phyloP scores from a whole-genome alignment of 1,140 invertebrate genomes.

The Choristoneura fumiferana region DNA sequence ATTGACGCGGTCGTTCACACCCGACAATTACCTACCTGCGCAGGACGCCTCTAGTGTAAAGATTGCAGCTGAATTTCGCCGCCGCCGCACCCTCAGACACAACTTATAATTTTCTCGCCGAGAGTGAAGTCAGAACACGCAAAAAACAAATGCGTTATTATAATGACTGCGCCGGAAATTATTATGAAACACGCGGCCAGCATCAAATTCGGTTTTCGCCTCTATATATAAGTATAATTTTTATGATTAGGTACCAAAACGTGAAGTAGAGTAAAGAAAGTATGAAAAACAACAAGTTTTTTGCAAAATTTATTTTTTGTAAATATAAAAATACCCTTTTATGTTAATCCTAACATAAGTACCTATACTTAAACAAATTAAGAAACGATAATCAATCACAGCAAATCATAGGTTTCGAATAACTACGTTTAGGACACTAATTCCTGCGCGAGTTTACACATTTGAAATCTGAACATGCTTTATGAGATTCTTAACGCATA shows the following conservation, averaged over 20 bases:
- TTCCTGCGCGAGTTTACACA: background rate
- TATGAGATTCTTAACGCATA: conserved; percentile 4
- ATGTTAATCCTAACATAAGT: background rate
- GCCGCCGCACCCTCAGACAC: conserved; percentile 32
- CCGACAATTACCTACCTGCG: conserved; percentile 37
- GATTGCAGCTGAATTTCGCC: conserved; percentile 46
- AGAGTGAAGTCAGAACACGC: conserved; percentile 35
- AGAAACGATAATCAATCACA: conserved; percentile 14
- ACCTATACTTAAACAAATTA: conserved; percentile 9
- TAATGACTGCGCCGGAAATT: background rate
- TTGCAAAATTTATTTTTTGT: conserved; percentile 8
- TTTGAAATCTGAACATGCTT: background rate
- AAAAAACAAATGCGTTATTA: conserved; percentile 33
- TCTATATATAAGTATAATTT: too few relatives aligned
- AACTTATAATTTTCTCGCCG: conserved; percentile 58
- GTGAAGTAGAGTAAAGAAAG: background rate
- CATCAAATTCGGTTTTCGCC: background rate
- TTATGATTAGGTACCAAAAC: background rate
- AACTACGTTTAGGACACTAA: background rate
- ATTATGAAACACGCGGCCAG: background rate
- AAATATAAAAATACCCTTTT: conserved; percentile 18
- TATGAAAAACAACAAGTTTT: background rate
- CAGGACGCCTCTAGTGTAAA: conserved; percentile 48
- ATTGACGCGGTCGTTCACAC: conserved; percentile 49
- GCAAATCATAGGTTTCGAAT: conserved; percentile 1